These are phyloP conservation scores for Diadema setosum DNA, from an alignment of 35 echinoderm and acorn worm genomes.

Conservation along the genomic window DNA sequence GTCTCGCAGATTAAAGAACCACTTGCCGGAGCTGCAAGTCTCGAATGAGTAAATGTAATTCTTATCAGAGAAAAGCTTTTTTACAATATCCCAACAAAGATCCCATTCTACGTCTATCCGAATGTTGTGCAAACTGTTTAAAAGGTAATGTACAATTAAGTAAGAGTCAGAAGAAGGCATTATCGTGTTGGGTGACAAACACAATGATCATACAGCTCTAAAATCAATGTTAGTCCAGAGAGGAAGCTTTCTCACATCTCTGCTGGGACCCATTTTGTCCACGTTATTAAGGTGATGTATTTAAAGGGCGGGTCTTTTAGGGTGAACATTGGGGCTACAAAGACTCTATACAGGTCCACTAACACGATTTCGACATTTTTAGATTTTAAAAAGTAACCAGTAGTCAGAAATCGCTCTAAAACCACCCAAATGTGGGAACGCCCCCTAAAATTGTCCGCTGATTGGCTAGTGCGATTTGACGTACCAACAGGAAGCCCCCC, in stretches of 20 bases:
- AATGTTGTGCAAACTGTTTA: slow-evolving; percentile 22
- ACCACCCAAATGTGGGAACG: too few relatives aligned
- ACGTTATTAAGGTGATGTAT: background rate
- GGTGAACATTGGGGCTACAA: too few relatives aligned
- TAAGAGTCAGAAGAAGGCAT: background rate
- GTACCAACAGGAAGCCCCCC: too few relatives aligned
- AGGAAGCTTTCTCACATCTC: background rate
- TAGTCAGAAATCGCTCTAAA: too few relatives aligned
- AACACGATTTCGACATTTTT: too few relatives aligned
- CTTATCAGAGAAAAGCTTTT: background rate
- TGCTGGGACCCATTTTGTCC: background rate
- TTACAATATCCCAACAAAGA: background rate
- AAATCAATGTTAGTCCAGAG: slow-evolving; percentile 1
- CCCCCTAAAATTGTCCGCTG: too few relatives aligned
- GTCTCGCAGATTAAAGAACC: background rate
- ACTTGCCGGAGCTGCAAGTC: background rate
- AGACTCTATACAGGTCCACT: too few relatives aligned
- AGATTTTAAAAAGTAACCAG: too few relatives aligned
- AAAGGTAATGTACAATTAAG: slow-evolving; percentile 12
- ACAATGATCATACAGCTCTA: background rate
- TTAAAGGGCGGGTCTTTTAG: too few relatives aligned
- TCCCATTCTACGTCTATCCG: background rate
- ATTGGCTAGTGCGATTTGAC: too few relatives aligned
- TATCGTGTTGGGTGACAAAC: background rate
- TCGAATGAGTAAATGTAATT: background rate